Conservation (phyloP, 2,113 vertebrate species). For the Pterocles gutturalis region DNA sequence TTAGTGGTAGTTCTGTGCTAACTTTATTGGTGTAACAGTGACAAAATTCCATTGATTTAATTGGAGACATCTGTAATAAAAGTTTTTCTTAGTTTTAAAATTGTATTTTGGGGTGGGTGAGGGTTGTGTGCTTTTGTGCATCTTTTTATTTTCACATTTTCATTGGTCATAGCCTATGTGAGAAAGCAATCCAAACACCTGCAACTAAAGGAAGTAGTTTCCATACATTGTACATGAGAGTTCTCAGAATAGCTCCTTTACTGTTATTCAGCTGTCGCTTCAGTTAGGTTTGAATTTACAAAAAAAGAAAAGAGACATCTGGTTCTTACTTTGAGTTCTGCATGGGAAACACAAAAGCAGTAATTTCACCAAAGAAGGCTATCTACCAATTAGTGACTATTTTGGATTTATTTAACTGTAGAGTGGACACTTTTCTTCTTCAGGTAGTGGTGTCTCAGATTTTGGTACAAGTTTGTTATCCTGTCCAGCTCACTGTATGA, state of each 20-base stretch:
- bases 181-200: slow-evolving; percentile 36
- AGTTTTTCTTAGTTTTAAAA: neutral
- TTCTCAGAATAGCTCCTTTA: slow-evolving; percentile 19
- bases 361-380: slow-evolving; percentile 12
- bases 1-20: neutral
- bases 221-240: neutral
- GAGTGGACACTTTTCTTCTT: neutral
- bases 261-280: slow-evolving; percentile 23
- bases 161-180: neutral
- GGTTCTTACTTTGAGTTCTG: slow-evolving; percentile 46
- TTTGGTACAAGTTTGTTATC: neutral
- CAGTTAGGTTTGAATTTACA: slow-evolving; percentile 33
- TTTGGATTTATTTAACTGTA: neutral
- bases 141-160: neutral
- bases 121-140: neutral
- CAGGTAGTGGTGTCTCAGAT: neutral
- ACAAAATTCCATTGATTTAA: neutral
- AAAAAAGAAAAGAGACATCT: slow-evolving; percentile 50
- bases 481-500: neutral
- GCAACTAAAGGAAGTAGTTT: slow-evolving; percentile 2
- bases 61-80: neutral
- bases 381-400: neutral
- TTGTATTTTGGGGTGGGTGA: neutral
- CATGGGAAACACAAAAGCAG: slow-evolving; percentile 36
- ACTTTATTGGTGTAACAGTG: neutral